phyloP scores from a whole-genome alignment of 1,140 invertebrate genomes.

The Tigriopus japonicus region DNA sequence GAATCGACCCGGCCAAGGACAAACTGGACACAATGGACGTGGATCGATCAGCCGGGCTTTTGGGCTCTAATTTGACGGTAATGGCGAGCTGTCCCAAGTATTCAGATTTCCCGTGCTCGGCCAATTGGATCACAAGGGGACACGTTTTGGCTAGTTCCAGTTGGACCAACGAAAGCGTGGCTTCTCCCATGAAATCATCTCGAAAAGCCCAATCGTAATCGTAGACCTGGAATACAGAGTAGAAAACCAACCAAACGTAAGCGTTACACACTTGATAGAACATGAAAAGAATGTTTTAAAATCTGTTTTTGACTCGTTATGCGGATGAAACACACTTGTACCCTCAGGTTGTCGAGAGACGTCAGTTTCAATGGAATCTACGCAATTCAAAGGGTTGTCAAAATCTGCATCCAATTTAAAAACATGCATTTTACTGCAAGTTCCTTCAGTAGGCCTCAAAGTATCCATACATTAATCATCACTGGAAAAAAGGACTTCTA shows the following conservation, averaged over 20 bases:
- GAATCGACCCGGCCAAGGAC: not conserved
- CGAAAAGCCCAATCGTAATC: slow-evolving; percentile 94
- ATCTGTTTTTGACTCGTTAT: too few relatives aligned
- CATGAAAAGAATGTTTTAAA: too few relatives aligned
- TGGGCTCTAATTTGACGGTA: slow-evolving; percentile 59
- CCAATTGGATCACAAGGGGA: slow-evolving; percentile 53
- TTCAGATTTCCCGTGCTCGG: slow-evolving; percentile 37
- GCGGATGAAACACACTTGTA: too few relatives aligned
- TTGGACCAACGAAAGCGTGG: slow-evolving; percentile 58
- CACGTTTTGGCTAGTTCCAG: slow-evolving; percentile 56
- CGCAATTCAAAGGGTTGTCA: too few relatives aligned
- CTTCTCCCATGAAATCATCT: slow-evolving; percentile 94
- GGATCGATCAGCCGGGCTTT: slow-evolving; percentile 57
- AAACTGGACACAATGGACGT: not conserved
- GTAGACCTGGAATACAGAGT: slow-evolving; percentile 46
- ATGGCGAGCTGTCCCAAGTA: slow-evolving; percentile 63
- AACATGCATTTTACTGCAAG: too few relatives aligned
- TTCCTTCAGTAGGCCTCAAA: too few relatives aligned
- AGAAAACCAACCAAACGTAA: not conserved
- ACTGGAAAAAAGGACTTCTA: too few relatives aligned
- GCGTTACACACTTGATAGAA: not conserved
- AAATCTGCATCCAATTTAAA: too few relatives aligned
- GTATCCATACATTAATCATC: too few relatives aligned
- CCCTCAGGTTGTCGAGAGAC: too few relatives aligned
- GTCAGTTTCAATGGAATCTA: too few relatives aligned